Evolutionary conservation across 1,140 invertebrate species (phyloP).

Genomic region (Triops longicaudatus): DNA sequence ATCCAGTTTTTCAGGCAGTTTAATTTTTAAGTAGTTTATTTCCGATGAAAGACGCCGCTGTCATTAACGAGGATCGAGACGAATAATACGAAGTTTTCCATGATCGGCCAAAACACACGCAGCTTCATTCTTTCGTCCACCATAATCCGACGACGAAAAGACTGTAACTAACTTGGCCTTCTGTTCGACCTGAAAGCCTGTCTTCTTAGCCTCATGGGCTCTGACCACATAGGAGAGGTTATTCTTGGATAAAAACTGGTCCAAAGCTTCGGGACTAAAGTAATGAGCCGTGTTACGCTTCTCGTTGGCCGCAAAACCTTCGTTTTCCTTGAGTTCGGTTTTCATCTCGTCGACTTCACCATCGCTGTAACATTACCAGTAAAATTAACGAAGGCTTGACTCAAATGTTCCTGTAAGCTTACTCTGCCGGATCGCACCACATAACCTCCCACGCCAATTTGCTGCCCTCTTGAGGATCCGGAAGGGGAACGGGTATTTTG

Average conservation of each 20-base stretch:
- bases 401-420: conserved; percentile 29
- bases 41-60: neutral
- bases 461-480: conserved; percentile 54
- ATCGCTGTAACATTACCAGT: conserved; percentile 8
- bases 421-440: conserved; percentile 68
- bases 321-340: conserved; percentile 47
- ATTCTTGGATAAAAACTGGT: conserved; percentile 54
- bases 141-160: conserved; percentile 59
- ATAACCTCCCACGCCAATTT: conserved; percentile 63
- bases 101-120: conserved; percentile 53
- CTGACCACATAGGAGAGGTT: conserved; percentile 56
- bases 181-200: conserved; percentile 56
- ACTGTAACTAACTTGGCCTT: conserved; percentile 56
- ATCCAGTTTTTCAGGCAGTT: no score
- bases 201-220: conserved; percentile 61
- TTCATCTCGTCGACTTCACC: conserved; percentile 40
- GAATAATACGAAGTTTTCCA: conserved; percentile 47
- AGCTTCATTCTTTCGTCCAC: conserved; percentile 55
- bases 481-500: conserved; percentile 54
- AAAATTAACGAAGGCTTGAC: neutral
- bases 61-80: conserved; percentile 43
- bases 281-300: conserved; percentile 61
- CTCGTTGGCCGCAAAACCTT: conserved; percentile 59
- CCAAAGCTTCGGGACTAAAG: conserved; percentile 57
- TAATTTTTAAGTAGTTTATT: neutral